These are phyloP conservation scores for Morpho achilles DNA, from an alignment of 2,888 invertebrate species.

Conservation along the genomic window DNA sequence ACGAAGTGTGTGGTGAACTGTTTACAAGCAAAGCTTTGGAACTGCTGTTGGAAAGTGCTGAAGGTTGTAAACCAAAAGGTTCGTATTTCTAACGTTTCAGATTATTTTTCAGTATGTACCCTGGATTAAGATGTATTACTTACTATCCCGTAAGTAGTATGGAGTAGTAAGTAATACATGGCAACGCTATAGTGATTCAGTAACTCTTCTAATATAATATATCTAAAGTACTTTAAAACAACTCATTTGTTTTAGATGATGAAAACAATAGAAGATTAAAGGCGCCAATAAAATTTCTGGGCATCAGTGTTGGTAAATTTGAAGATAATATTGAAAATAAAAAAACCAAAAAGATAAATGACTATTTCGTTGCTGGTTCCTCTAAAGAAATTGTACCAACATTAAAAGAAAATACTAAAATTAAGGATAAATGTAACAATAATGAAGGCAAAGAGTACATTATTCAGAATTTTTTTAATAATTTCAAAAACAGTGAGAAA, in stretches of 20 bases:
- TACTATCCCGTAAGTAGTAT: too few relatives aligned
- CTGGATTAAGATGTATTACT: too few relatives aligned
- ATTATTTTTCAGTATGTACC: too few relatives aligned
- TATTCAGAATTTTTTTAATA: constrained; percentile 49
- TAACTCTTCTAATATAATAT: too few relatives aligned
- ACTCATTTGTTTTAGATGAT: constrained; percentile 44
- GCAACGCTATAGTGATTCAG: too few relatives aligned
- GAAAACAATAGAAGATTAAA: constrained; percentile 57
- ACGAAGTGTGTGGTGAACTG: constrained; percentile 82
- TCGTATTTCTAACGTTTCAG: neutral
- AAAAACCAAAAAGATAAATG: constrained; percentile 76
- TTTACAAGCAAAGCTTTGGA: constrained; percentile 83
- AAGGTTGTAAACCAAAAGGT: constrained; percentile 60
- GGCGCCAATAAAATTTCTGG: constrained; percentile 83
- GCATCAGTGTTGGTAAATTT: constrained; percentile 90
- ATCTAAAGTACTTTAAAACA: too few relatives aligned
- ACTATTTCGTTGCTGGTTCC: constrained; percentile 75
- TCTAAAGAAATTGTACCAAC: constrained; percentile 40
- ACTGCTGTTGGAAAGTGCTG: constrained; percentile 81
- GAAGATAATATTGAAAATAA: constrained; percentile 75
- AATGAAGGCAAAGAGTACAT: constrained; percentile 51
- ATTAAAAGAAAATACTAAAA: constrained; percentile 24
- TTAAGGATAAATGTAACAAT: constrained; percentile 14
- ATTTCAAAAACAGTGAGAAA: constrained; percentile 25
- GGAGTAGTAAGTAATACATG: too few relatives aligned